Evolutionary conservation across 2,113 vertebrate genomes (phyloP).

Genomic region (Bambusicola thoracicus): DNA sequence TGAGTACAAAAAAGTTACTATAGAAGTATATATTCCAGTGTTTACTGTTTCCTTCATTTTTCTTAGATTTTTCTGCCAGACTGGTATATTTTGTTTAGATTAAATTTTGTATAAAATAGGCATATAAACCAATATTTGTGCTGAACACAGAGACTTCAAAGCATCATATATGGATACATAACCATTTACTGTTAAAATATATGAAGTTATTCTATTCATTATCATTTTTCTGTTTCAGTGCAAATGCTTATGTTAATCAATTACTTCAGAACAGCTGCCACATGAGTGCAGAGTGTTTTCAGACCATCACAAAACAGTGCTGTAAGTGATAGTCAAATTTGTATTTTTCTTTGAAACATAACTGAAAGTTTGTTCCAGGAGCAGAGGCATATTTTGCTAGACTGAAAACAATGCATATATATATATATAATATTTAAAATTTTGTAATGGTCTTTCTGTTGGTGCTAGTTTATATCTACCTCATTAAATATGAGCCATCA

Average conservation of each 20-base stretch:
- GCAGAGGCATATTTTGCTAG: background rate
- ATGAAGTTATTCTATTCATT: background rate
- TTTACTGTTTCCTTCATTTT: background rate
- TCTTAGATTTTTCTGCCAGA: background rate
- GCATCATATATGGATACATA: background rate
- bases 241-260: background rate
- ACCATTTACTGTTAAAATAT: background rate
- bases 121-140: fast-evolving
- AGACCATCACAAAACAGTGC: background rate
- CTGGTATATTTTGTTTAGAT: background rate
- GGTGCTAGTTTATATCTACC: background rate
- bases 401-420: background rate
- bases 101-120: background rate
- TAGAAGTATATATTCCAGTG: background rate
- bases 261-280: background rate
- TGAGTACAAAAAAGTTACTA: background rate
- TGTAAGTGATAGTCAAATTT: background rate
- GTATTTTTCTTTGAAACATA: background rate
- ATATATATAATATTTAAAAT: fast-evolving
- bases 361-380: background rate
- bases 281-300: background rate
- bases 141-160: background rate
- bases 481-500: background rate
- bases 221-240: background rate
- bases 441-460: background rate